A percentile compares a stretch with the other conserved stretches of the same genome.
Evolutionary conservation across 2,113 vertebrate species (phyloP).

Genomic region (Tetrao urogallus): DNA sequence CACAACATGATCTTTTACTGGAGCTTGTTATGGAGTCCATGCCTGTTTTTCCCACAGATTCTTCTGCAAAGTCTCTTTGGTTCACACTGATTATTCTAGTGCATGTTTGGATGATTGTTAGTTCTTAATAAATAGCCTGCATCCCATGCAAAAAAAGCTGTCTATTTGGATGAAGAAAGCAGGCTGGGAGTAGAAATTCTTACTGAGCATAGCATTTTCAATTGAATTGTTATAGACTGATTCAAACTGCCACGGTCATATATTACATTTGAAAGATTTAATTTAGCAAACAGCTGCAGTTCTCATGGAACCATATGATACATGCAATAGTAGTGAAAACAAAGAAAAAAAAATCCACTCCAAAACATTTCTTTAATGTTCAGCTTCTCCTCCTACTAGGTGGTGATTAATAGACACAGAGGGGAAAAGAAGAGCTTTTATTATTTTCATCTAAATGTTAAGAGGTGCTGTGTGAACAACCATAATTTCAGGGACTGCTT

Average conservation of each 20-base stretch:
- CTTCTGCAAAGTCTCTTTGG: not conserved
- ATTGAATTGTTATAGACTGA: constrained; percentile 66
- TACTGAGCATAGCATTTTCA: not conserved
- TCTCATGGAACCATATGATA: constrained; percentile 31
- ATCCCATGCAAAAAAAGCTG: constrained; percentile 21
- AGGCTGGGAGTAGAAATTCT: constrained; percentile 13
- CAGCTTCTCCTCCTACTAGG: constrained; percentile 64
- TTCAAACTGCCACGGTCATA: constrained; percentile 28
- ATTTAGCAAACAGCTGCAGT: constrained; percentile 62
- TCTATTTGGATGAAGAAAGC: constrained; percentile 12
- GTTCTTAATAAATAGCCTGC: not conserved
- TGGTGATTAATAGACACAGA: constrained; percentile 74
- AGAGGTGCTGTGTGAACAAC: constrained; percentile 61
- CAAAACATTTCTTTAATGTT: constrained; percentile 43
- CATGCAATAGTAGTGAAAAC: not conserved
- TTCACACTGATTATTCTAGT: not conserved
- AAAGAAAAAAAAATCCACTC: constrained; percentile 45
- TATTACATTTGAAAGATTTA: constrained; percentile 72
- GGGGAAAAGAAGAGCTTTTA: constrained; percentile 41
- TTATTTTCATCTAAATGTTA: constrained; percentile 69
- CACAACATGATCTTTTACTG: not conserved
- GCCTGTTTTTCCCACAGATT: not conserved
- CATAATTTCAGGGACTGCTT: constrained; percentile 54
- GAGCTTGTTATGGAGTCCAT: not conserved
- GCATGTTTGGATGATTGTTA: not conserved